Base-by-base conservation (phyloP, 64 coral and sea anemone species). In the Stichodactyla mertensii region DNA sequence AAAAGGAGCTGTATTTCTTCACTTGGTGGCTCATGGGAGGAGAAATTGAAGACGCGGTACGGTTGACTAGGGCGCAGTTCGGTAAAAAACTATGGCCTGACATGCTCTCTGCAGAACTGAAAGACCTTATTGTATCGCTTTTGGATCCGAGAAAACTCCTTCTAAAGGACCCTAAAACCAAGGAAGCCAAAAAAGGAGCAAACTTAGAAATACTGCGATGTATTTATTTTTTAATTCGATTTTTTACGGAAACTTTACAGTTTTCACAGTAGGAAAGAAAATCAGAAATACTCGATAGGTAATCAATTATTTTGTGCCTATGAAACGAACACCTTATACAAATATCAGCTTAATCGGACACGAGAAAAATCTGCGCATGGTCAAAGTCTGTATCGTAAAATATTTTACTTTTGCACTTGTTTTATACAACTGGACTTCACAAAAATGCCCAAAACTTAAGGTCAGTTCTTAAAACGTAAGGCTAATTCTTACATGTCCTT, bases 61-160 rank as follows among this genome's bases (percentile, higher is more conserved):
- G 92, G 52, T 14, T 98, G 55, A 93, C 92, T 11, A 93, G 93
- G 22, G 82, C 89, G 13, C 89, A 91, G 52, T 98, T 98, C 82
- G 92, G 92, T 8, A 98, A 98, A 84, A 98, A 98, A 69, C 80
- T 91, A 62, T 98, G 95, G 95, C 84, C 92, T 1, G 95, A 98
- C 78, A 85, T 91, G 9, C 84, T 91, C 0, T 79, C 79, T 61
- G 89, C 90, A 2, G 93, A 85, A 26, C 57, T 98, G 7, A 90
- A 94, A 61, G 85, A 86, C 0, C 84, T 98, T 7, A 71, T 98
- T 79, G 16, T 88, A 27, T 88, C 86, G 20, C 57, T 98, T 55
- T 59, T 98, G 52, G 61, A 89, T 60, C 95, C 95, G 23, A 82
- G 85, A 19, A 88, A 80, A n/a, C 55, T 91, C 19, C 85, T 87